Percentiles rank a stretch among this genome's conserved stretches.
Conservation (phyloP, 1,140 invertebrate species). For the Heliconius himera region DNA sequence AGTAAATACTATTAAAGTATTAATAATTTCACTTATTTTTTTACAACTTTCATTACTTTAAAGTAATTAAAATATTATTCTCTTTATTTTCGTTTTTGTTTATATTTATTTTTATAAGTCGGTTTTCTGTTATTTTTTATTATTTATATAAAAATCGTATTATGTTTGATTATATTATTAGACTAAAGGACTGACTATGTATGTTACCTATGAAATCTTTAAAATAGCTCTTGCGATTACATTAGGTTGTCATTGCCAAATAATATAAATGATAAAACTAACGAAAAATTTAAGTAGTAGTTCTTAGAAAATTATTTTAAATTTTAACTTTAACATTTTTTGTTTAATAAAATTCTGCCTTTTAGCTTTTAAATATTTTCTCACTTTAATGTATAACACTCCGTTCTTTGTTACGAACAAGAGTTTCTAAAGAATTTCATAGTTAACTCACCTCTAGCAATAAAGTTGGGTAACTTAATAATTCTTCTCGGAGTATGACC, state of each 20-base stretch:
- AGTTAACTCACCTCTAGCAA: slow-evolving; percentile 42
- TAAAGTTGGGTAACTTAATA: slow-evolving; percentile 46
- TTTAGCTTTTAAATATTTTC: neutral
- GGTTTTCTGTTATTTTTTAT: too few relatives aligned
- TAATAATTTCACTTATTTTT: too few relatives aligned
- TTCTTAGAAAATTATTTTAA: neutral
- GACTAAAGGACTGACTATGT: too few relatives aligned
- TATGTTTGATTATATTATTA: too few relatives aligned
- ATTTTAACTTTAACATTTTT: neutral
- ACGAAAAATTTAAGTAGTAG: neutral
- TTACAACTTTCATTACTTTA: too few relatives aligned
- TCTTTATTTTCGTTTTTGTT: too few relatives aligned
- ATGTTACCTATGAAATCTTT: too few relatives aligned
- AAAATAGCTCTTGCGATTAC: too few relatives aligned
- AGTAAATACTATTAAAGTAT: too few relatives aligned
- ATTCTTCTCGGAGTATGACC: slow-evolving; percentile 41
- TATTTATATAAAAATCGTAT: too few relatives aligned
- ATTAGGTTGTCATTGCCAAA: neutral
- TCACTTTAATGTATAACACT: neutral
- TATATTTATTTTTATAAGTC: too few relatives aligned
- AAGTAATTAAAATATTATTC: too few relatives aligned
- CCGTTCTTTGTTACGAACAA: neutral
- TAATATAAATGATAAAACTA: neutral
- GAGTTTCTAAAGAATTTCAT: slow-evolving; percentile 15
- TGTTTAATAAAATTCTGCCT: neutral